Evolutionary conservation across 2,797 vertebrate genomes (phyloP).

Genomic region (Rhyacichthys aspro): DNA sequence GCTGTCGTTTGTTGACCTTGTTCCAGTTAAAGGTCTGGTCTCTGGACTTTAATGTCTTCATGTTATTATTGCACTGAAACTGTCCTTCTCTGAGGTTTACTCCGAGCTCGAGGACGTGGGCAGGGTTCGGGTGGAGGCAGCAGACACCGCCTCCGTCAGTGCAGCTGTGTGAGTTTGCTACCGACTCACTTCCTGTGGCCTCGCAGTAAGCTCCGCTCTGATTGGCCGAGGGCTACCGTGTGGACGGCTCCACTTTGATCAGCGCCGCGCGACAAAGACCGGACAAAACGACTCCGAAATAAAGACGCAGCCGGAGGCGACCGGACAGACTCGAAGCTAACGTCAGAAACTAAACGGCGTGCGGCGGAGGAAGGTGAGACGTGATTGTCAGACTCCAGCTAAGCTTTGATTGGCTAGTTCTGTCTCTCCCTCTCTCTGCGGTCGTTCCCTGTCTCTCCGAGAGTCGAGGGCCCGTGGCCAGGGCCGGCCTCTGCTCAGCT

Average conservation of each 20-base stretch:
- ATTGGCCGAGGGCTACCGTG: conserved; percentile 57
- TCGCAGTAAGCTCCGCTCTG: conserved; percentile 52
- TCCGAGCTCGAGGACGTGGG: not conserved
- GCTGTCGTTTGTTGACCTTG: no score
- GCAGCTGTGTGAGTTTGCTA: conserved; percentile 35
- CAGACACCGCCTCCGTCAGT: conserved; percentile 15
- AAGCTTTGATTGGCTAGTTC: conserved; percentile 84
- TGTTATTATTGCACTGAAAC: no score
- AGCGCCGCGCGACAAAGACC: conserved; percentile 23
- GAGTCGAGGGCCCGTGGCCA: conserved; percentile 61
- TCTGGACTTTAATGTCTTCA: not conserved
- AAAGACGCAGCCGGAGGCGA: not conserved
- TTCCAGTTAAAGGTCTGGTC: no score
- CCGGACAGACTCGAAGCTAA: conserved; percentile 48
- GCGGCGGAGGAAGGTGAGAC: conserved; percentile 77
- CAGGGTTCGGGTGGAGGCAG: conserved; percentile 10
- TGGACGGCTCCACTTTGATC: conserved; percentile 38
- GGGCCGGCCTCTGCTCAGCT: conserved; percentile 56
- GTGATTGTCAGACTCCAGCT: conserved; percentile 97
- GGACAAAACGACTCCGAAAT: conserved; percentile 9
- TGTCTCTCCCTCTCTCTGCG: conserved; percentile 76
- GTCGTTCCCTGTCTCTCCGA: conserved; percentile 81
- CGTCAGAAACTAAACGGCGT: conserved; percentile 51
- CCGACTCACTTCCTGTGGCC: conserved; percentile 19
- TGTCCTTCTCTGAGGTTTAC: conserved; percentile 4